phyloP scores from a whole-genome alignment of 2,888 invertebrate genomes.

The Acronicta aceris region DNA sequence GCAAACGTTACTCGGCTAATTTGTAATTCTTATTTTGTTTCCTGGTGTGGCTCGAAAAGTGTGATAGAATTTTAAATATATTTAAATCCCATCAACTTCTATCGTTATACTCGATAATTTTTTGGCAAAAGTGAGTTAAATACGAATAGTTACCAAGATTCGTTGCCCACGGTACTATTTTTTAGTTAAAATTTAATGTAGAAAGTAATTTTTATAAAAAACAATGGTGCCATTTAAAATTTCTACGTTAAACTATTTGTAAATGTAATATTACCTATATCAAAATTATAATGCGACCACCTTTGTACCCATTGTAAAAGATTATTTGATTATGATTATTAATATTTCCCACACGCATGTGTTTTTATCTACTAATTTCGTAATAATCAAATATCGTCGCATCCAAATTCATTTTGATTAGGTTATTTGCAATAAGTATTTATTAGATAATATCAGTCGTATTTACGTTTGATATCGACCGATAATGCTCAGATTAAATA shows the following conservation, averaged over 20 bases:
- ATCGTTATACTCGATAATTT: constrained; percentile 15
- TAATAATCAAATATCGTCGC: constrained; percentile 2
- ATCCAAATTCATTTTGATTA: background rate
- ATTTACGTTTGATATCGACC: background rate
- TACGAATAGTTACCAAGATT: constrained; percentile 38
- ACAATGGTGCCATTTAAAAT: constrained; percentile 47
- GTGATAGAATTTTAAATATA: constrained; percentile 2
- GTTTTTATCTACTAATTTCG: constrained; percentile 14
- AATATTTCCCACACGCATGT: constrained; percentile 10
- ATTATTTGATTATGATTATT: constrained; percentile 18
- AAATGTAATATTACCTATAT: constrained; percentile 19
- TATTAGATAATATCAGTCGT: background rate
- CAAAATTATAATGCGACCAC: constrained; percentile 39
- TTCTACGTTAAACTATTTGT: constrained; percentile 20
- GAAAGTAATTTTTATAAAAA: constrained; percentile 23
- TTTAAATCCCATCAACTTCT: constrained; percentile 23
- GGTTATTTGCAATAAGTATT: background rate
- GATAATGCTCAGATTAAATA: constrained; percentile 7
- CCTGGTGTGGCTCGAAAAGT: constrained; percentile 31
- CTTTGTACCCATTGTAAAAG: constrained; percentile 41
- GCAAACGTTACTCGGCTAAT: constrained; percentile 26
- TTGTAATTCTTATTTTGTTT: constrained; percentile 39
- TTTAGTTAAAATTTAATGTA: constrained; percentile 16
- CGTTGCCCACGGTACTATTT: constrained; percentile 24
- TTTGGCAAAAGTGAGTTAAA: constrained; percentile 24